Evolutionary conservation across 2,113 vertebrate genomes (phyloP).

Genomic region (Cariama cristata): DNA sequence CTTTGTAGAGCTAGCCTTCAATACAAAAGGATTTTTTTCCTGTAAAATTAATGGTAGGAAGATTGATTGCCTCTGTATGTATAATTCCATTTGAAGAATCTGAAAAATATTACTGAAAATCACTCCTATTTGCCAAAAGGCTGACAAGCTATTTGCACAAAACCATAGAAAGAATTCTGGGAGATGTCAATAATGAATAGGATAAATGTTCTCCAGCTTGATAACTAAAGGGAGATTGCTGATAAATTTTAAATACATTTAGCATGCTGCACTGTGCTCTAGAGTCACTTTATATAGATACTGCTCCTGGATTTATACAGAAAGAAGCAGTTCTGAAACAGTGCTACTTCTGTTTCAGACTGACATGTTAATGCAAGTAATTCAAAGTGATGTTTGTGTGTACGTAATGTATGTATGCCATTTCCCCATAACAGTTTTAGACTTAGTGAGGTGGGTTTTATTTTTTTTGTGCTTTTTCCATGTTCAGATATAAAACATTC

Average conservation of each 20-base stretch:
- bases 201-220: slow-evolving; percentile 39
- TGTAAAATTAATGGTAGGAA: slow-evolving; percentile 45
- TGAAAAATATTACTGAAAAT: slow-evolving; percentile 51
- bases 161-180: slow-evolving; percentile 14
- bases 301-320: neutral
- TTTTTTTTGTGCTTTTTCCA: neutral
- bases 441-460: neutral
- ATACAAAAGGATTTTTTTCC: neutral
- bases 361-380: neutral
- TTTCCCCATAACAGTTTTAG: neutral
- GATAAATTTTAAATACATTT: slow-evolving; percentile 24
- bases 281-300: neutral
- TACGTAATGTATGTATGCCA: neutral
- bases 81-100: slow-evolving; percentile 52
- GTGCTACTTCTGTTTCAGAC: neutral
- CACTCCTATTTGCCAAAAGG: slow-evolving; percentile 35
- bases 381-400: neutral
- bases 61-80: slow-evolving; percentile 25
- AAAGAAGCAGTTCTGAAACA: neutral
- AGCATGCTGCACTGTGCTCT: neutral
- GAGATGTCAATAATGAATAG: slow-evolving; percentile 50
- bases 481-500: neutral
- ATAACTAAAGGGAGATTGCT: slow-evolving; percentile 24
- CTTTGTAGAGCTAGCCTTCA: neutral
- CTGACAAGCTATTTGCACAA: slow-evolving; percentile 55